Evolutionary conservation across 64 coral and sea anemone species (phyloP).

Genomic region (Trachythela sp.): DNA sequence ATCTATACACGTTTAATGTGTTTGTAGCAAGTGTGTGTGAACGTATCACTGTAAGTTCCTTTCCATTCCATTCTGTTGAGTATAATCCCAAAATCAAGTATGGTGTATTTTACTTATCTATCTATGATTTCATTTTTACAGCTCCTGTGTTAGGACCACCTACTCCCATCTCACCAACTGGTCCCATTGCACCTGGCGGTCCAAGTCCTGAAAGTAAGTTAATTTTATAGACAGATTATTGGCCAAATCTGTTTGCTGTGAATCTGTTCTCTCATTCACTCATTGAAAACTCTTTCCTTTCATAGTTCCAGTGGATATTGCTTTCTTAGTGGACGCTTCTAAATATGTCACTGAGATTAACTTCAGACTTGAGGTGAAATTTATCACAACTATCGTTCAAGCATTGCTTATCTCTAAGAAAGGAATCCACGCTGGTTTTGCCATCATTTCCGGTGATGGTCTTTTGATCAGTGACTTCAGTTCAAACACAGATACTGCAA

Average conservation of each 20-base stretch:
- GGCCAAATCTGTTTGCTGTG: neutral
- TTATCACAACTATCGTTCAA: neutral
- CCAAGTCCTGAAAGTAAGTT: neutral
- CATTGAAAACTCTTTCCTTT: neutral
- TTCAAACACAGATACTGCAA: slow-evolving; percentile 5
- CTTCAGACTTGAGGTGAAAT: neutral
- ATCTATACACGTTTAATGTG: too few relatives aligned
- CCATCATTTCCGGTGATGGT: neutral
- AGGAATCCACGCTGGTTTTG: neutral
- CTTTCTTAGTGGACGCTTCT: slow-evolving; percentile 1
- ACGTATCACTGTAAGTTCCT: too few relatives aligned
- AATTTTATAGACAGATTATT: neutral
- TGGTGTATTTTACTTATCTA: neutral
- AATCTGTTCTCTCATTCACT: neutral
- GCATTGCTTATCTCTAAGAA: neutral
- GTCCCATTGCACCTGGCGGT: neutral
- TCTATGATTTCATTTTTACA: neutral
- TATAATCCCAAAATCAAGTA: neutral
- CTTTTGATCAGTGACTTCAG: slow-evolving; percentile 7
- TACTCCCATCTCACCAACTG: neutral
- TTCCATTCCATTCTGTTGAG: too few relatives aligned
- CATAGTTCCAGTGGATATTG: neutral
- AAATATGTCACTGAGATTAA: neutral
- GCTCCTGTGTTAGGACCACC: neutral
- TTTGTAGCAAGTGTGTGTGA: too few relatives aligned